Conservation (phyloP, 2,888 invertebrate species). For the Eurois occulta region DNA sequence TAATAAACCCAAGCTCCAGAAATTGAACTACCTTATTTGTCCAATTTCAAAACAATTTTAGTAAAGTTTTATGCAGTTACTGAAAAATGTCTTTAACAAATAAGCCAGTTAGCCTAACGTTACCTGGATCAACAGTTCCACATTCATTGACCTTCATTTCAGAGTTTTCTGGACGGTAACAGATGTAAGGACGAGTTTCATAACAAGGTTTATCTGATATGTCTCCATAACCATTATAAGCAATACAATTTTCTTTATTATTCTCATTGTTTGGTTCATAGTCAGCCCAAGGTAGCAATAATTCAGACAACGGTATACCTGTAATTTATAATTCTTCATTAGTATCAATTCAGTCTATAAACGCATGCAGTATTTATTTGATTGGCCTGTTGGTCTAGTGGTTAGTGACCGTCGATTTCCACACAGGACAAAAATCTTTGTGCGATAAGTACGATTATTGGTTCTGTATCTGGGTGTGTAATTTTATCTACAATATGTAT, state of each 20-base stretch:
- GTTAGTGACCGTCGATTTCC: no score
- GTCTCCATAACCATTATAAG: conserved; percentile 44
- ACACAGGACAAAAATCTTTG: no score
- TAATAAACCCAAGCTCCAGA: not conserved
- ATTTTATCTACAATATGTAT: no score
- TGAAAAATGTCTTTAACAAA: not conserved
- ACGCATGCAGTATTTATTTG: no score
- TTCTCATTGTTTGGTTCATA: conserved; percentile 59
- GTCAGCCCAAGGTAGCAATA: conserved; percentile 54
- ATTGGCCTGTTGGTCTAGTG: no score
- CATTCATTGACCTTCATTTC: not conserved
- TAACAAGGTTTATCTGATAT: conserved; percentile 48
- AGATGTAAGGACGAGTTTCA: conserved; percentile 55
- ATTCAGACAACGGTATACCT: conserved; percentile 56
- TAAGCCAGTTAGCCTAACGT: not conserved
- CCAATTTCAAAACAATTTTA: not conserved
- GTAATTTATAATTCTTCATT: not conserved
- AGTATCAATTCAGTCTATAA: not conserved
- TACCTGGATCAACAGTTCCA: conserved; percentile 3
- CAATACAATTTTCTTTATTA: conserved; percentile 61
- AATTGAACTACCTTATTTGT: not conserved
- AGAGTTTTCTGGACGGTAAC: conserved; percentile 34
- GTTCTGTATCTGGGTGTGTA: no score
- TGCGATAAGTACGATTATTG: no score
- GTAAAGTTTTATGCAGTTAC: not conserved